phyloP scores from a whole-genome alignment of 1,140 invertebrate species.

The Cheumatopsyche charites region DNA sequence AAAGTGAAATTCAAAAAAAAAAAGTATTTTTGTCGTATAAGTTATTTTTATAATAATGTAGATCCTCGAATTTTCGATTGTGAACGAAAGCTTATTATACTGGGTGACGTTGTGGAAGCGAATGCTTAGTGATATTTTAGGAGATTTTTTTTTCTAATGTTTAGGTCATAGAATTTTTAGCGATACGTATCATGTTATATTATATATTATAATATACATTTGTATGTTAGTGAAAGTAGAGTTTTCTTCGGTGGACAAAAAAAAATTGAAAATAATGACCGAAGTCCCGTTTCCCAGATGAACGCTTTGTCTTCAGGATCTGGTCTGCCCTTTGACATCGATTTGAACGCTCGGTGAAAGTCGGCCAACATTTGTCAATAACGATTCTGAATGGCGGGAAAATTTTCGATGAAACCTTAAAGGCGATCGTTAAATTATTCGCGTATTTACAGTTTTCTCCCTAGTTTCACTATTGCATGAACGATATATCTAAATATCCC shows the following conservation, averaged over 20 bases:
- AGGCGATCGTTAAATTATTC: not conserved
- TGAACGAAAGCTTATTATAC: not conserved
- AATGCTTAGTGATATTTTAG: conserved; percentile 13
- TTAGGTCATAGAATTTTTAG: too few relatives aligned
- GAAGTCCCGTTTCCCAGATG: conserved; percentile 23
- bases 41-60: conserved; percentile 17
- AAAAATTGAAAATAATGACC: not conserved
- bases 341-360: conserved; percentile 31
- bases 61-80: conserved; percentile 11
- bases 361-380: conserved; percentile 21
- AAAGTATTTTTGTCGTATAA: not conserved
- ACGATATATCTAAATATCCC: too few relatives aligned
- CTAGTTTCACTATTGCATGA: too few relatives aligned
- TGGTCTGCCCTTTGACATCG: conserved; percentile 28
- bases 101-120: not conserved
- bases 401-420: not conserved
- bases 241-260: not conserved
- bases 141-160: conserved; percentile 19
- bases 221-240: not conserved
- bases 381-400: not conserved
- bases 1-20: too few relatives aligned
- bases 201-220: not conserved
- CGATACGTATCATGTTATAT: too few relatives aligned
- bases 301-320: conserved; percentile 30
- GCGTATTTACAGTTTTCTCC: too few relatives aligned